phyloP scores from a whole-genome alignment of 2,888 invertebrate species.

The Acheta domesticus region DNA sequence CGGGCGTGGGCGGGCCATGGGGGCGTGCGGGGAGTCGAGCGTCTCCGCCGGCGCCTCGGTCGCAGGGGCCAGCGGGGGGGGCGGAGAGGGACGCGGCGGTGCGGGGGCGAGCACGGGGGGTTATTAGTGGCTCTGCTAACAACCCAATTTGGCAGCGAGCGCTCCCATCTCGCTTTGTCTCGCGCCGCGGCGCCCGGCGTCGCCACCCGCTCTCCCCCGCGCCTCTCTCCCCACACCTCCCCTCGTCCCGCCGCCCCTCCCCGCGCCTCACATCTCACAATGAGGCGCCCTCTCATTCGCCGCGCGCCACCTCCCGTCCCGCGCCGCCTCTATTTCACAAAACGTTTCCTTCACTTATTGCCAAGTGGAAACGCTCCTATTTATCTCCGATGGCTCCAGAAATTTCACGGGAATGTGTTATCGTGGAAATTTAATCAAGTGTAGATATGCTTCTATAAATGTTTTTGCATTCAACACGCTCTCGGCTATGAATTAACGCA shows the following conservation, averaged over 20 bases:
- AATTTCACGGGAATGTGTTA: conserved; percentile 1
- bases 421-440: conserved; percentile 6
- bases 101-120: neutral
- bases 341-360: conserved; percentile 18
- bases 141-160: conserved; percentile 18
- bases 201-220: neutral
- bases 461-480: neutral
- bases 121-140: conserved; percentile 18
- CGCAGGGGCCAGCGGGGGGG: neutral
- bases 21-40: no score
- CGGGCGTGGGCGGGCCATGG: neutral
- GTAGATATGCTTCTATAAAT: neutral
- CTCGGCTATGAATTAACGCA: neutral
- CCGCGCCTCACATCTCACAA: neutral
- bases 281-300: neutral
- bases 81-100: neutral
- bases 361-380: conserved; percentile 2
- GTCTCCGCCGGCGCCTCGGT: no score
- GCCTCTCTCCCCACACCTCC: neutral
- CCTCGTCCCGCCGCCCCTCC: neutral
- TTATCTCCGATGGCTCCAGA: neutral
- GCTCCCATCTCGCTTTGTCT: conserved; percentile 9
- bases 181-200: neutral
- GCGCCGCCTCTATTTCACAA: neutral
- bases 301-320: neutral